Evolutionary conservation across 2,888 invertebrate species (phyloP), one percentile per base, ranked within the genome.

Genomic region (Choristoneura rosaceana): DNA sequence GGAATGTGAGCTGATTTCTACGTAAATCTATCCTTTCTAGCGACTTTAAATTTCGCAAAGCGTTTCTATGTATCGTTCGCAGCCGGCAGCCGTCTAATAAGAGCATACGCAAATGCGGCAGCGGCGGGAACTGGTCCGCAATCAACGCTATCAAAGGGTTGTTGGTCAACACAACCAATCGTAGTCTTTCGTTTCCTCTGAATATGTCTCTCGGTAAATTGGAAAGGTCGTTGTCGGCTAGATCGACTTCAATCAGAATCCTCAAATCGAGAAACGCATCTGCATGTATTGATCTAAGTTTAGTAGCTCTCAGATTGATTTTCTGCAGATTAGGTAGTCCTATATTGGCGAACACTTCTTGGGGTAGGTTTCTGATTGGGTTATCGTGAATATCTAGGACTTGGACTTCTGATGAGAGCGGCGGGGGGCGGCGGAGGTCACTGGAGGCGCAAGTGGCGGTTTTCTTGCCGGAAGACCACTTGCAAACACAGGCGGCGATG

Each of bases 391-490:
- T 94, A 82, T 98, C 97, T 69, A 98, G 95, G 70, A 97, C 89
- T 96, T 97, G 83, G 93, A 95, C 90, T 76, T 94, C 94, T 10
- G 94, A 87, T 77, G 94, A 93, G 83, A 94, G 93, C 76, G 93
- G 85, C 74, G 98, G 98, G 68, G 98, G 96, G 76, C 96, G 95
- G 79, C 96, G 96, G 79, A 98, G 95, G 80, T 97, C 97, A 78
- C 97, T 96, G 83, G 97, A 96, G 76, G 96, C 96, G 91, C 98
- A 98, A 74, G 97, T 95, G 70, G 98, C 98, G 59, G 97, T 97
- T 89, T 97, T 98, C 91, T 98, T 98, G 75, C 98, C 98, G 75
- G 97, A 97, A 59, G 97, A 97, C 98, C 98, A 98, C 93, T 98
- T 98, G 95, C 98, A 98, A 83, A 96, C 96, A 89, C 98, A 98